Conservation (phyloP, 2,113 vertebrate genomes). For the Sterrhoptilus dennistouni region DNA sequence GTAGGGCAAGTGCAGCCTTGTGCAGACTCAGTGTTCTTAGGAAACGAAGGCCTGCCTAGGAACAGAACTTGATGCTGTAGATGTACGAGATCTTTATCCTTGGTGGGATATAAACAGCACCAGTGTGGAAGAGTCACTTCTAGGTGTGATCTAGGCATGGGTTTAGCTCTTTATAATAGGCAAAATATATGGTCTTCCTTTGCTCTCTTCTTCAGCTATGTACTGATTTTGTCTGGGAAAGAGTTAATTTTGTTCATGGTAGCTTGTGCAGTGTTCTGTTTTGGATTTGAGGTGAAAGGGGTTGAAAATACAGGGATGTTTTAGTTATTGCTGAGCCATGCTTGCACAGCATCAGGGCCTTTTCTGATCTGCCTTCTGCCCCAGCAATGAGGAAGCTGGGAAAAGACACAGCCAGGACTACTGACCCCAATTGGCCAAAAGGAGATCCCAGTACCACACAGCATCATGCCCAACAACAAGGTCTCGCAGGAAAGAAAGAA, state of each 20-base stretch:
- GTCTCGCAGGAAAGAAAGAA: neutral
- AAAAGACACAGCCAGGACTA: neutral
- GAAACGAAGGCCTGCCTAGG: neutral
- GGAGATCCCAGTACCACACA: too few relatives aligned
- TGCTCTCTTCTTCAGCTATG: neutral
- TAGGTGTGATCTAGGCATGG: neutral
- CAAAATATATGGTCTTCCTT: neutral
- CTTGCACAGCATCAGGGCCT: neutral
- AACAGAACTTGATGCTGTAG: neutral
- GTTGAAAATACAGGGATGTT: neutral
- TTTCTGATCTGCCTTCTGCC: neutral
- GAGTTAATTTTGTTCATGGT: neutral
- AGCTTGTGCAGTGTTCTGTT: neutral
- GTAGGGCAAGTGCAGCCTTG: neutral
- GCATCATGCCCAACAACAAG: neutral
- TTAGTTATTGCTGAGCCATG: neutral
- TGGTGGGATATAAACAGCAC: neutral
- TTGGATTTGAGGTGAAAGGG: neutral
- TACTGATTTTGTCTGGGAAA: neutral
- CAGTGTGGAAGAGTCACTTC: neutral
- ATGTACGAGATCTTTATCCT: neutral
- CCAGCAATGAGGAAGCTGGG: accelerated
- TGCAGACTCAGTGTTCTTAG: neutral
- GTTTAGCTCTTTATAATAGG: neutral
- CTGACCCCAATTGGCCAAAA: neutral